Evolutionary conservation across 2,113 vertebrate genomes (phyloP).

Genomic region (Sapayoa aenigma): DNA sequence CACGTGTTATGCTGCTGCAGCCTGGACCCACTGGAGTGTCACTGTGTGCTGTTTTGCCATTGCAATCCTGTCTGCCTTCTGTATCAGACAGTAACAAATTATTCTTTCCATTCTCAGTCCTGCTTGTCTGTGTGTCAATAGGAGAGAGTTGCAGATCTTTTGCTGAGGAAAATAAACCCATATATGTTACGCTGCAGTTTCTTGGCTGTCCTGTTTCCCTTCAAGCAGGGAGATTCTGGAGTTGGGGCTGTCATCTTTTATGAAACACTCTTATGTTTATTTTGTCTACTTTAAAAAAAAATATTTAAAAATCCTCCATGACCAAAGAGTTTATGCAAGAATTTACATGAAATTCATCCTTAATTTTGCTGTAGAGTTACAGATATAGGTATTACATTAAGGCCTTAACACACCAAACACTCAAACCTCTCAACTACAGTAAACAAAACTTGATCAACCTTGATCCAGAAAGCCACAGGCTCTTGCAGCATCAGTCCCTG

Average conservation of each 20-base stretch:
- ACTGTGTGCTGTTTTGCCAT: neutral
- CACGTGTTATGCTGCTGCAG: neutral
- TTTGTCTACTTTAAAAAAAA: neutral
- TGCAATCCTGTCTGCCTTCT: neutral
- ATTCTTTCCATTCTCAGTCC: neutral
- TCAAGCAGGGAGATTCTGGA: neutral
- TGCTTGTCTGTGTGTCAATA: neutral
- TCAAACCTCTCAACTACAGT: neutral
- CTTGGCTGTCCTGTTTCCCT: neutral
- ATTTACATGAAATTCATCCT: neutral
- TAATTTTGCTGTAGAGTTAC: neutral
- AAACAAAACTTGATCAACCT: neutral
- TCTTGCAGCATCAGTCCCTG: neutral
- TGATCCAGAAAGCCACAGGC: neutral
- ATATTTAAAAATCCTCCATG: neutral
- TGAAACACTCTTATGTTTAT: neutral
- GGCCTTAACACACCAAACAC: neutral
- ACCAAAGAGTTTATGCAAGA: neutral
- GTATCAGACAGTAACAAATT: neutral
- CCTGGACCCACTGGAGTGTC: neutral
- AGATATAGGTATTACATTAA: neutral
- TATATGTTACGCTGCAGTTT: neutral
- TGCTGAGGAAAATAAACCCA: neutral
- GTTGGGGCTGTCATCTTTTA: neutral
- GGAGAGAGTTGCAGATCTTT: neutral